These are phyloP conservation scores for Triops longicaudatus DNA, from an alignment of 1,140 invertebrate species.

Conservation along the genomic window DNA sequence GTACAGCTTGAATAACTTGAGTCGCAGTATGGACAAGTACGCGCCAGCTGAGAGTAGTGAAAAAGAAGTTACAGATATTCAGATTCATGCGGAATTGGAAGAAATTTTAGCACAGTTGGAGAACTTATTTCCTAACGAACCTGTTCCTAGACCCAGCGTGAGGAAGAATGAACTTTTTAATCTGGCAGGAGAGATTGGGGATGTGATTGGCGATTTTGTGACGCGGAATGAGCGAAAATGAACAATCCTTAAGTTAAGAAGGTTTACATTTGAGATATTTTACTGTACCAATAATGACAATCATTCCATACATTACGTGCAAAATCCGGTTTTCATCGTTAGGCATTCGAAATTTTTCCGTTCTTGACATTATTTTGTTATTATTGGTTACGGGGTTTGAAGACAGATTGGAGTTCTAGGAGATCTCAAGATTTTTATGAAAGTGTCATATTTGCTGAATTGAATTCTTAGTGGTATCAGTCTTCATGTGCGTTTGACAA, in stretches of 20 bases:
- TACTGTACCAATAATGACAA: neutral
- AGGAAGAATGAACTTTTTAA: neutral
- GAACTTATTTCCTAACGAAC: slow-evolving; percentile 21
- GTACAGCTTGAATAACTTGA: neutral
- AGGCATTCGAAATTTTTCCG: neutral
- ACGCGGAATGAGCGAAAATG: neutral
- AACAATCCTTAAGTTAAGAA: neutral
- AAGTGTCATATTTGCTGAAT: neutral
- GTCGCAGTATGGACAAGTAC: slow-evolving; percentile 2
- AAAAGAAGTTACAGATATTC: slow-evolving; percentile 12
- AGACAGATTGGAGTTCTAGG: neutral
- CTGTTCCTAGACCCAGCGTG: neutral
- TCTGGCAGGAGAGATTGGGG: neutral
- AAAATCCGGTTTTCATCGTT: neutral
- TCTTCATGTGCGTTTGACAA: too few species aligned
- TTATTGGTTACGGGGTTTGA: neutral
- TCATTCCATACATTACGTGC: neutral
- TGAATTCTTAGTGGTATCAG: too few species aligned
- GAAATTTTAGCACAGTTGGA: slow-evolving; percentile 27
- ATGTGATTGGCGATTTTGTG: neutral
- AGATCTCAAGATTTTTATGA: neutral
- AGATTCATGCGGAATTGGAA: slow-evolving; percentile 23
- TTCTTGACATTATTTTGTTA: neutral
- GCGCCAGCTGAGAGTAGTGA: neutral
- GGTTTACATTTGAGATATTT: neutral